phyloP scores from a whole-genome alignment of 1,140 invertebrate species.

The Gryon sp. region DNA sequence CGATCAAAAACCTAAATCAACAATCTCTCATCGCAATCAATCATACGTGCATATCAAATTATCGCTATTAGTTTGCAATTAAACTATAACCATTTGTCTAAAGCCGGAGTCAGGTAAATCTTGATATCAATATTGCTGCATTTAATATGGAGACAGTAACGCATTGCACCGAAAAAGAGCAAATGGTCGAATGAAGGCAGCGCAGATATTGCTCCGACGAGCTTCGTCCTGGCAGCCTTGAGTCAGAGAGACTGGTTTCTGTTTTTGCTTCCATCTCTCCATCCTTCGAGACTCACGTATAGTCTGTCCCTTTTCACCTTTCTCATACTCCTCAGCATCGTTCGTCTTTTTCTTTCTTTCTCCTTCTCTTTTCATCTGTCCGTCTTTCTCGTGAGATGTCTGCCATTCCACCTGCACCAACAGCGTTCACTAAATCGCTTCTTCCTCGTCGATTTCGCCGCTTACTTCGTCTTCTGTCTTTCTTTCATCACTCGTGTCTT shows the following conservation, averaged over 20 bases:
- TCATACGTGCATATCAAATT: slow-evolving; percentile 4
- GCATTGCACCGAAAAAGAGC: slow-evolving; percentile 60
- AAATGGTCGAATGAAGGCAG: slow-evolving; percentile 46
- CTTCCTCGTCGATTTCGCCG: slow-evolving; percentile 49
- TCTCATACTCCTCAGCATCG: slow-evolving; percentile 69
- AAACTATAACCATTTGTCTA: slow-evolving; percentile 47
- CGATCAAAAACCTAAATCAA: slow-evolving; percentile 4
- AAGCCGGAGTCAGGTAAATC: slow-evolving; percentile 14
- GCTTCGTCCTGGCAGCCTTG: slow-evolving; percentile 74
- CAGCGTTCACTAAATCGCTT: slow-evolving; percentile 50
- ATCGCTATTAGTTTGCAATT: slow-evolving; percentile 47
- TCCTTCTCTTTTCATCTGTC: slow-evolving; percentile 49
- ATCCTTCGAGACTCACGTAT: slow-evolving; percentile 77
- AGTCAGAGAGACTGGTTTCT: slow-evolving; percentile 80
- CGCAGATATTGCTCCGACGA: slow-evolving; percentile 45
- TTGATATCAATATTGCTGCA: slow-evolving; percentile 55
- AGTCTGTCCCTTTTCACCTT: slow-evolving; percentile 67
- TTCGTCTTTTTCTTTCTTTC: slow-evolving; percentile 64
- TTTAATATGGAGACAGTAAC: slow-evolving; percentile 61
- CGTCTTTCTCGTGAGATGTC: slow-evolving; percentile 60
- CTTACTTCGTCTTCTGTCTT: slow-evolving; percentile 18
- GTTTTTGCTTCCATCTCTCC: slow-evolving; percentile 79
- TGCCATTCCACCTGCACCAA: slow-evolving; percentile 51
- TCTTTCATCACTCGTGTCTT: background rate
- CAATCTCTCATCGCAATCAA: slow-evolving; percentile 18